A percentile compares a stretch with the other conserved stretches of the same genome.
Conservation (phyloP, 2,888 invertebrate genomes). For the Microctonus aethiopoides region DNA sequence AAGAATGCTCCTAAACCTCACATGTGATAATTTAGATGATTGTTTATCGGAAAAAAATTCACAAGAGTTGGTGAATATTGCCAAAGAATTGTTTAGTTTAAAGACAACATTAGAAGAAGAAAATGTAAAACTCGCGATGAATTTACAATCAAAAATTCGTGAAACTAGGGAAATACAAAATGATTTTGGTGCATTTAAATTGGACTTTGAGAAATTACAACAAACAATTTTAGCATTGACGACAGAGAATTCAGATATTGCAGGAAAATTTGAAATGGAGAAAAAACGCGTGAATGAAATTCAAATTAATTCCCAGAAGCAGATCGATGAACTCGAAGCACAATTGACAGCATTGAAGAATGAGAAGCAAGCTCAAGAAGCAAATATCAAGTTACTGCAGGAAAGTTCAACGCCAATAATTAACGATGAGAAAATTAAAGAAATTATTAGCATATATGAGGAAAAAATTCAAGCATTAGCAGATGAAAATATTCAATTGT, state of each 20-base stretch:
- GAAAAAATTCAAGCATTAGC: constrained; percentile 47
- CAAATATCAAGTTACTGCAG: constrained; percentile 37
- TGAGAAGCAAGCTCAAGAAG: constrained; percentile 42
- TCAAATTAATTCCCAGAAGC: constrained; percentile 37
- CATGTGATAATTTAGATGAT: constrained; percentile 32
- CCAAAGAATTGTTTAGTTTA: constrained; percentile 39
- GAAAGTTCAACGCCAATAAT: constrained; percentile 34
- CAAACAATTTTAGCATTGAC: constrained; percentile 53
- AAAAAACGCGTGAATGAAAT: constrained; percentile 43
- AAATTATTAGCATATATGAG: constrained; percentile 40
- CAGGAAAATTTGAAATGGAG: constrained; percentile 49
- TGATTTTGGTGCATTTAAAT: constrained; percentile 52
- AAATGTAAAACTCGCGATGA: constrained; percentile 47
- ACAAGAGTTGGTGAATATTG: constrained; percentile 34
- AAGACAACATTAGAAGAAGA: constrained; percentile 49
- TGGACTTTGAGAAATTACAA: constrained; percentile 51
- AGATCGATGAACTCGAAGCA: constrained; percentile 45
- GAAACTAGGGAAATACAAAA: constrained; percentile 56
- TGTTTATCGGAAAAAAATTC: constrained; percentile 31
- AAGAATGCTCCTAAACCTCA: constrained; percentile 22
- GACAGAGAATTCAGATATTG: constrained; percentile 56
- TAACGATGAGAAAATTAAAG: constrained; percentile 40
- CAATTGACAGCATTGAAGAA: constrained; percentile 45
- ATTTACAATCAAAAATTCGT: constrained; percentile 49
- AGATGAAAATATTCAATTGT: constrained; percentile 64